Base-by-base conservation (phyloP, 2,797 vertebrate species). In the Decapterus maruadsi region DNA sequence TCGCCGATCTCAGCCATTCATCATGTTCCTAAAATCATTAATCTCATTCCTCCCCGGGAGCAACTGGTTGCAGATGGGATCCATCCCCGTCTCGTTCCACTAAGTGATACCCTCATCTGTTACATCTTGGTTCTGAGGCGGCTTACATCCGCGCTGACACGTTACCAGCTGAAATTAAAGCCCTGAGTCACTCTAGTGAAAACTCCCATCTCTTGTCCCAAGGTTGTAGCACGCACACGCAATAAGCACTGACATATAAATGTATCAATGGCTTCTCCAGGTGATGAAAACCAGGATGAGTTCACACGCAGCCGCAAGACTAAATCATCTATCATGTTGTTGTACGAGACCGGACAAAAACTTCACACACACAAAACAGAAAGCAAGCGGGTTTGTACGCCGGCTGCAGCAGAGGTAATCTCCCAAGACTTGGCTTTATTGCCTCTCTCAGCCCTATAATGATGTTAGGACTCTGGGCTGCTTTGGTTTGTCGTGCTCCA, bases 11-110 rank as follows among this genome's bases (percentile, higher is more conserved):
- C 74, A 60, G 90, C 85, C 93, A 95, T 96, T 94, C 94, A 94
- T 96, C 95, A 95, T 94, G 84, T 91, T 92, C 59, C 29, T 42
- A 90, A 94, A 95, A 90, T 90, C 93, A 94, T 95, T 95, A 89
- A 94, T 95, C 94, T 95, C 81, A 74, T 81, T 92, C 75, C 74
- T 87, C 60, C 82, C 65, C 50, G 72, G 71, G 63, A 93, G 91
- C 93, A 93, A 93, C 92, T 93, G 85, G 87, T 79, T 81, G 70
- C 85, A 91, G 85, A 91, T 80, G 90, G 85, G 73, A 83, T 90
- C 80, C 72, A 78, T 82, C 68, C 59, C 70, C 20, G 55, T 84
- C 87, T 81, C 75, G 72, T 84, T 83, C 62, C 1, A 31, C 80
- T 55, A 72, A 77, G 59, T 48, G 72, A 87, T 75, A 83, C 72